Conservation (phyloP, 2,888 invertebrate genomes). For the Lymantria dispar region DNA sequence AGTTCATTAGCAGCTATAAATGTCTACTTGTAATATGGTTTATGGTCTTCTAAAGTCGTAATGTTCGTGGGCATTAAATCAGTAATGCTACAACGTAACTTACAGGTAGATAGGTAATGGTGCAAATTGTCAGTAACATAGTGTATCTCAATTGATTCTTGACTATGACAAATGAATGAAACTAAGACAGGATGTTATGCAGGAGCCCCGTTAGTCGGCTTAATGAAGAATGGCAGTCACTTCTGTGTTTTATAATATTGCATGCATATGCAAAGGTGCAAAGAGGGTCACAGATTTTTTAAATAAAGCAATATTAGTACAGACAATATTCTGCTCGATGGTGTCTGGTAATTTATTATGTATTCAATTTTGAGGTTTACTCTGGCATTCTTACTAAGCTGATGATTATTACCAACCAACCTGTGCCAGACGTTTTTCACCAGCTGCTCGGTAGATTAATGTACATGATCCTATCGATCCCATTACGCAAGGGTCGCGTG, state of each 20-base stretch:
- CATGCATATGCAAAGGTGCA: too few relatives aligned
- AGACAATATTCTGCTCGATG: too few relatives aligned
- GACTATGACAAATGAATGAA: conserved; percentile 41
- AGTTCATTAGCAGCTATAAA: not conserved
- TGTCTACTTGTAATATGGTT: not conserved
- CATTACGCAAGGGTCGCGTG: too few relatives aligned
- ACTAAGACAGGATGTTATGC: conserved; percentile 38
- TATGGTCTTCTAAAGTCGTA: not conserved
- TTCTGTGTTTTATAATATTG: not conserved
- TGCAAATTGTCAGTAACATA: conserved; percentile 35
- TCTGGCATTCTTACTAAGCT: too few relatives aligned
- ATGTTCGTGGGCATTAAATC: not conserved
- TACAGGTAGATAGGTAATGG: conserved; percentile 34
- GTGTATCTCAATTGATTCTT: conserved; percentile 38
- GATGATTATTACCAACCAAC: too few relatives aligned
- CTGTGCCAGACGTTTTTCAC: too few relatives aligned
- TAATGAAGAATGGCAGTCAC: conserved; percentile 30
- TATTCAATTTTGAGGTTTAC: too few relatives aligned
- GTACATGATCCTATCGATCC: too few relatives aligned
- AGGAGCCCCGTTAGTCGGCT: conserved; percentile 23
- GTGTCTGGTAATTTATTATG: too few relatives aligned
- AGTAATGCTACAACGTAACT: not conserved
- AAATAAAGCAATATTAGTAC: too few relatives aligned
- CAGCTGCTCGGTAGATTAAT: too few relatives aligned
- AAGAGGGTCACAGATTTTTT: too few relatives aligned